A percentile compares a stretch with the other conserved stretches of the same genome.
Conservation (phyloP, 2,113 vertebrate genomes). For the Myrmecophaga tridactyla region DNA sequence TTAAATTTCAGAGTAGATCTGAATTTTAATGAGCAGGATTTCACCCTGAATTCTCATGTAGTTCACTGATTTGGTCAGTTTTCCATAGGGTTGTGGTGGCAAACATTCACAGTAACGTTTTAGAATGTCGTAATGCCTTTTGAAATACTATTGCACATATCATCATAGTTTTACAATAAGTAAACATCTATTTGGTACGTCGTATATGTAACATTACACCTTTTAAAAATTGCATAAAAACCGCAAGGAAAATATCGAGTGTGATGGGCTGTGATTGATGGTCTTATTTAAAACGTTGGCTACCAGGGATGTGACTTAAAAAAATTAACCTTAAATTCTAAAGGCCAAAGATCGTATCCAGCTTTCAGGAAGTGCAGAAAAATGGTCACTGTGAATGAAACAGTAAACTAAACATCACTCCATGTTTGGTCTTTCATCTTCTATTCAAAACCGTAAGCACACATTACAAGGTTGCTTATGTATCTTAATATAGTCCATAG, state of each 20-base stretch:
- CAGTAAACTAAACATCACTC: neutral
- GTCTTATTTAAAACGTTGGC: constrained; percentile 34
- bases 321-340: constrained; percentile 5
- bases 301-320: neutral
- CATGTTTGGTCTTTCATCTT: constrained; percentile 11
- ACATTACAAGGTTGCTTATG: neutral
- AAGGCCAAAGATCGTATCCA: constrained; percentile 22
- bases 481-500: constrained; percentile 16
- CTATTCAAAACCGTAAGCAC: neutral
- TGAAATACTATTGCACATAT: neutral
- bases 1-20: neutral
- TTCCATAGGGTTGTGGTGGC: neutral
- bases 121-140: constrained; percentile 4
- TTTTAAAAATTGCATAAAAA: neutral
- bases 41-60: neutral
- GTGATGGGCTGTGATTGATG: neutral
- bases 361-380: neutral
- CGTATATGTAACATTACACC: neutral
- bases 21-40: neutral
- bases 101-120: neutral
- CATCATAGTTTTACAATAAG: neutral
- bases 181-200: neutral
- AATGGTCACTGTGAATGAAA: neutral
- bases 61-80: neutral
- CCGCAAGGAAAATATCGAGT: constrained; percentile 7